phyloP scores from a whole-genome alignment of 2,888 invertebrate species.

The Cataglyphis rosenhaueri region DNA sequence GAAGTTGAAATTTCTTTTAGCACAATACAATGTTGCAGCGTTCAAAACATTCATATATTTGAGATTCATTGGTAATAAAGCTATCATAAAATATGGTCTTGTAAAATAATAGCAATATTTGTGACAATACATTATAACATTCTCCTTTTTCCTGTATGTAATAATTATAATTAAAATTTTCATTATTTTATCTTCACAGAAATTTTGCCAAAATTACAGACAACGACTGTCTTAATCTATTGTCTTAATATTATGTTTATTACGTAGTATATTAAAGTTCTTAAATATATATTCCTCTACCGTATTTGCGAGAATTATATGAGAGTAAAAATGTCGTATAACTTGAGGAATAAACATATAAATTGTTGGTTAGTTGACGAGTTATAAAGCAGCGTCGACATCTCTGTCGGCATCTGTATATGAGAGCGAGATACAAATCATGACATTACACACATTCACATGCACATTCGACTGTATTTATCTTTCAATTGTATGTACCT shows the following conservation, averaged over 20 bases:
- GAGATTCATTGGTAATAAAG: neutral
- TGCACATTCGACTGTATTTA: neutral
- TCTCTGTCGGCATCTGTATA: constrained; percentile 76
- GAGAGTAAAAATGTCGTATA: constrained; percentile 54
- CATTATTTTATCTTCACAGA: neutral
- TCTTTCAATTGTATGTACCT: neutral
- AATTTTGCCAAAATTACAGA: neutral
- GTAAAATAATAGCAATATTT: neutral
- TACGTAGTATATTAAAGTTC: neutral
- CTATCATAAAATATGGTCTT: constrained; percentile 8
- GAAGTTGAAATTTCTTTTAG: constrained; percentile 82
- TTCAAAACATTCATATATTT: constrained; percentile 36
- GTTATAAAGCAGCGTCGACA: constrained; percentile 82
- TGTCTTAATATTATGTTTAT: neutral
- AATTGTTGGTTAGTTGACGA: constrained; percentile 76
- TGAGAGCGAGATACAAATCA: constrained; percentile 55
- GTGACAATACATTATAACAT: neutral
- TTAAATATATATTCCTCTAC: neutral
- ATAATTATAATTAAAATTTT: neutral
- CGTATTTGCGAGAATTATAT: neutral
- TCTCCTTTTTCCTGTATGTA: neutral
- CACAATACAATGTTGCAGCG: constrained; percentile 69
- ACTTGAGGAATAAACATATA: constrained; percentile 77
- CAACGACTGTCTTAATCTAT: neutral
- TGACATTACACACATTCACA: neutral